Base-by-base conservation (phyloP, 2,797 vertebrate genomes). In the Loris lydekkerianus region DNA sequence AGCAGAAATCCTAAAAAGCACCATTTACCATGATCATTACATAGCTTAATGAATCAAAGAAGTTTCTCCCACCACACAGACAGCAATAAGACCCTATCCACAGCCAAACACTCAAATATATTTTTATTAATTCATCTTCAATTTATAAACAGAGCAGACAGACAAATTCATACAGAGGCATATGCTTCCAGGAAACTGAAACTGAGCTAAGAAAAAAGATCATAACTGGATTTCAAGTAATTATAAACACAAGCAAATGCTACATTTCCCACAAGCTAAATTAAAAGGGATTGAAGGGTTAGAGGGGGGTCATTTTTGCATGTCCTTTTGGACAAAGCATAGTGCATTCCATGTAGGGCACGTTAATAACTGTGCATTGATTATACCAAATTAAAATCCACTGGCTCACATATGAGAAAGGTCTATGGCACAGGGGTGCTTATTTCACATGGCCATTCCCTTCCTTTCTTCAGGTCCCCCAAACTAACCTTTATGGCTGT, bases 1-100 rank as follows among this genome's bases (percentile, higher is more conserved):
- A 67, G 84, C 6, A 92, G 7, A 95, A 91, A 92, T 29, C 40
- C 11, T 72, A 65, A 92, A 89, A 87, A 63, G 18, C n/a, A 89
- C 29, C 15, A 84, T 92, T 78, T 78, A 34, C 34, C 53, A 34
- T 77, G 46, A 88, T 40, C 3, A 60, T 81, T 76, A 72, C 25
- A 69, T 14, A 83, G 29, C 21, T 77, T 11, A 95, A 53, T 67
- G 75, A 89, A 69, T 84, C 61, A 58, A 1, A 25, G 40, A 63
- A 63, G 23, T 27, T 46, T 21, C 46, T 49, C 21, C 43, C 5
- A 77, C 10, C 10, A 1, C 0, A 75, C 10, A 84, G 40, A 90
- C 6, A 83, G 46, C 70, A 89, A 69, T 15, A 75, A 53, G 92
- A 85, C 8, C 5, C 40, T 14, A 89, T 40, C 20, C 37, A 82